These are phyloP conservation scores for Ormyrus pomaceus DNA, from an alignment of 2,888 invertebrate genomes.

Conservation along the genomic window DNA sequence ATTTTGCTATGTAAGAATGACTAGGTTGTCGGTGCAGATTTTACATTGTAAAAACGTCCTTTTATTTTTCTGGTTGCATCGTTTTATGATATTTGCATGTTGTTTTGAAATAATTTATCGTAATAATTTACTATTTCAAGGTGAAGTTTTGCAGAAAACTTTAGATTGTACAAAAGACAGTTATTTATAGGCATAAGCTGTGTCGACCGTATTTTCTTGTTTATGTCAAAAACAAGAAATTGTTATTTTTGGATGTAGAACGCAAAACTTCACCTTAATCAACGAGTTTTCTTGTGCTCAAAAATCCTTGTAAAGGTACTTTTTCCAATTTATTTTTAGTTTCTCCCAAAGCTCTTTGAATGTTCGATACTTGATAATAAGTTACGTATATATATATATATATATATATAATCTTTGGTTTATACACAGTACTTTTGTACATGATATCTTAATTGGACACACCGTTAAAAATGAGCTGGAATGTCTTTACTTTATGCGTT, in stretches of 20 bases:
- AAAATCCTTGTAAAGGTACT: conserved; percentile 24
- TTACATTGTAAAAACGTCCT: conserved; percentile 3
- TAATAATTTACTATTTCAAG: too few species aligned
- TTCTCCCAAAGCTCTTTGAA: conserved; percentile 42
- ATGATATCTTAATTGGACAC: conserved; percentile 53
- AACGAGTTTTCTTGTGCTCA: background rate
- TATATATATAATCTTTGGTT: conserved; percentile 46
- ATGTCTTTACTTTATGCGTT: conserved; percentile 35
- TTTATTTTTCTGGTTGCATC: background rate
- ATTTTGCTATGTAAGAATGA: background rate
- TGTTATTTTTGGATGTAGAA: too few species aligned
- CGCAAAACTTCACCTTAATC: too few species aligned
- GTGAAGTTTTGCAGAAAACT: too few species aligned
- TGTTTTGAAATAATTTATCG: too few species aligned
- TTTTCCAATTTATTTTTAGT: conserved; percentile 13
- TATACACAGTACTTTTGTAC: conserved; percentile 55
- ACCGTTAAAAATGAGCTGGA: conserved; percentile 43
- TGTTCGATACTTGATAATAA: conserved; percentile 40
- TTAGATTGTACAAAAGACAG: too few species aligned
- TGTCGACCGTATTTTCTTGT: too few species aligned
- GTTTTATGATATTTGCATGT: too few species aligned
- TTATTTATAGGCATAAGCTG: too few species aligned
- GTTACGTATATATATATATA: conserved; percentile 34
- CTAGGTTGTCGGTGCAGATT: background rate
- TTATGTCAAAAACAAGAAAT: too few species aligned